Evolutionary conservation across 1,140 invertebrate genomes (phyloP).

Genomic region (Ganaspis sp.): DNA sequence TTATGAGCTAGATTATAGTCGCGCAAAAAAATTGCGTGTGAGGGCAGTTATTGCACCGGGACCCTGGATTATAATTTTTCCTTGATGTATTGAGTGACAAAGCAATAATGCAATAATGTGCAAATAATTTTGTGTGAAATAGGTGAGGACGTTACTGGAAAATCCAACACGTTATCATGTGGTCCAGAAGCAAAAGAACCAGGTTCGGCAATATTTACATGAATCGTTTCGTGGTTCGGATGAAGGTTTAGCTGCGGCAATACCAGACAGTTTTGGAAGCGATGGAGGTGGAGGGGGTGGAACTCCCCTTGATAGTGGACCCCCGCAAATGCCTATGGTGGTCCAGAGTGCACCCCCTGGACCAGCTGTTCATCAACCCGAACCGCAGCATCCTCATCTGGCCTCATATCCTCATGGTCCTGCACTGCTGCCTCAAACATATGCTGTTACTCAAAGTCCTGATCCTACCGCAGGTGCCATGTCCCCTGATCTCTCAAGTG

Average conservation of each 20-base stretch:
- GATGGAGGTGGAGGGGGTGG: slow-evolving; percentile 61
- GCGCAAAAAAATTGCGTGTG: no score
- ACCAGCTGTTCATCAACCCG: slow-evolving; percentile 57
- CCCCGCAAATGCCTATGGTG: slow-evolving; percentile 59
- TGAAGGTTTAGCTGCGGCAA: slow-evolving; percentile 35
- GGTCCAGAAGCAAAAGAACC: slow-evolving; percentile 91
- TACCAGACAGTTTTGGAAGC: slow-evolving; percentile 42
- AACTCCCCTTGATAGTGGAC: slow-evolving; percentile 61
- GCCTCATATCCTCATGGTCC: slow-evolving; percentile 67
- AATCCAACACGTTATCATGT: slow-evolving; percentile 95
- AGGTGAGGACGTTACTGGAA: slow-evolving; percentile 90
- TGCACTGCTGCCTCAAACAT: slow-evolving; percentile 50
- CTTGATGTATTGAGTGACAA: background rate
- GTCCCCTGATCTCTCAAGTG: slow-evolving; percentile 84
- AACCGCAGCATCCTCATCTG: slow-evolving; percentile 70
- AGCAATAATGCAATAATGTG: slow-evolving; percentile 30
- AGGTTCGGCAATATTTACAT: slow-evolving; percentile 90
- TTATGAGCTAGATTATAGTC: no score
- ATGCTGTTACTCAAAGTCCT: slow-evolving; percentile 75
- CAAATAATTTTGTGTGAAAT: slow-evolving; percentile 36
- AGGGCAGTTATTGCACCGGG: no score
- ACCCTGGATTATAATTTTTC: no score
- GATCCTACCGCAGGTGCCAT: slow-evolving; percentile 78
- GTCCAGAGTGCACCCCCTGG: slow-evolving; percentile 71
- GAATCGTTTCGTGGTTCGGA: slow-evolving; percentile 80